These are phyloP conservation scores for Drosophila imparisetae DNA, from an alignment of 2,888 invertebrate species.

Conservation along the genomic window DNA sequence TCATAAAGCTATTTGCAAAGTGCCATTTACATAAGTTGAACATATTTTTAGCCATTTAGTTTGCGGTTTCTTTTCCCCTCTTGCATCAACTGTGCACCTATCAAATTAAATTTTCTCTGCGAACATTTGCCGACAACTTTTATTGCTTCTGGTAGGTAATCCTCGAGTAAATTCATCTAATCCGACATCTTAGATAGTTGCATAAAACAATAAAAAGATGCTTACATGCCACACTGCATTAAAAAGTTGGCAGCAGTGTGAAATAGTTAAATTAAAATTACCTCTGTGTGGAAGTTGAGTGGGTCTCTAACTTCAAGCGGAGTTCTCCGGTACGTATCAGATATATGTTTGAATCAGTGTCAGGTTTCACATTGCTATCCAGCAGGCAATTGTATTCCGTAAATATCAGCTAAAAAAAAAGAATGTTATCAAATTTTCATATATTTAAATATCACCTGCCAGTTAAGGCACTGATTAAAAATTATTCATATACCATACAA, in stretches of 20 bases:
- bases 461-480: background rate
- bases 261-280: conserved; percentile 1
- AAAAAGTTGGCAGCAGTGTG: background rate
- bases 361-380: background rate
- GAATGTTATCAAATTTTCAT: background rate
- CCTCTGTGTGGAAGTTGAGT: background rate
- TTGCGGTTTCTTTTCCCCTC: conserved; percentile 16
- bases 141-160: conserved; percentile 23
- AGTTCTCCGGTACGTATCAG: background rate
- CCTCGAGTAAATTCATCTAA: conserved; percentile 28
- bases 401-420: background rate
- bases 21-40: conserved; percentile 39
- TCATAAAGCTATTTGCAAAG: conserved; percentile 28
- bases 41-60: conserved; percentile 37
- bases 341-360: background rate
- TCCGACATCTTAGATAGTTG: conserved; percentile 8
- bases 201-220: conserved; percentile 17
- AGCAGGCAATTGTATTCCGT: background rate
- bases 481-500: conserved; percentile 15
- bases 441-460: background rate
- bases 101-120: conserved; percentile 38
- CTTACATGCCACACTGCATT: conserved; percentile 1
- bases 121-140: conserved; percentile 31
- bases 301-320: background rate
- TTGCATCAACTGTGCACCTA: conserved; percentile 11